Evolutionary conservation across 1,140 invertebrate species (phyloP), one percentile per base, ranked within the genome.

Genomic region (Penaeus indicus): DNA sequence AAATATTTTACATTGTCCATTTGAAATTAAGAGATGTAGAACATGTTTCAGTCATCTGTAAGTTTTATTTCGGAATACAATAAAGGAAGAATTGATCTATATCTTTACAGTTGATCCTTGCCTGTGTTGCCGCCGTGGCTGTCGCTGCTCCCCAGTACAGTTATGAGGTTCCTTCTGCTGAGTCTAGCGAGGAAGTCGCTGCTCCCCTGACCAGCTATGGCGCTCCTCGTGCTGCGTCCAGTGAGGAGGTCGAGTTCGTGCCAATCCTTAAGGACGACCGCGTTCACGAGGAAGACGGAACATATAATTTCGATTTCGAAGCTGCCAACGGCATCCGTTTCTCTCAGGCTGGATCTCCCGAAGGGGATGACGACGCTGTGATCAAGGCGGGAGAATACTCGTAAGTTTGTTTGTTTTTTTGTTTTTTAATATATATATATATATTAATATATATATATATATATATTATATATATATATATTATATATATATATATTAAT

Each of bases 241-340:
- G 80, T 11, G 16, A 19, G 22, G 80, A 83, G 18, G 60, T 60
- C 21, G 80, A 83, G 25, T 27, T 60, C 22, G 60, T 83, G 18
- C 54, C 80, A n/a, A 83, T 83, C 80, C 61, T 83, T 21, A 83
- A 61, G 80, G 80, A 83, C 80, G 80, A 83, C 61, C 60, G 80
- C 25, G 61, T 83, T 16, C 47, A 62, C 22, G 80, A 83, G 80
- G 80, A 83, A 19, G 80, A 83, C 16, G 80, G 80, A 64, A 62
- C 21, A 3, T 83, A 27, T 10, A 83, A 62, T n/a, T n/a, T 83
- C 32, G 80, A 83, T 19, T 54, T 83, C 22, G 80, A 83, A 38
- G 61, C 80, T 61, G 80, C 8, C 21, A 83, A 83, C 32, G 80
- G 80, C 22, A 83, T 83, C 80, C 16, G 22, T 27, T 63, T 83